Base-by-base conservation (phyloP, 2,797 vertebrate genomes). In the Eurystomus glaucurus region DNA sequence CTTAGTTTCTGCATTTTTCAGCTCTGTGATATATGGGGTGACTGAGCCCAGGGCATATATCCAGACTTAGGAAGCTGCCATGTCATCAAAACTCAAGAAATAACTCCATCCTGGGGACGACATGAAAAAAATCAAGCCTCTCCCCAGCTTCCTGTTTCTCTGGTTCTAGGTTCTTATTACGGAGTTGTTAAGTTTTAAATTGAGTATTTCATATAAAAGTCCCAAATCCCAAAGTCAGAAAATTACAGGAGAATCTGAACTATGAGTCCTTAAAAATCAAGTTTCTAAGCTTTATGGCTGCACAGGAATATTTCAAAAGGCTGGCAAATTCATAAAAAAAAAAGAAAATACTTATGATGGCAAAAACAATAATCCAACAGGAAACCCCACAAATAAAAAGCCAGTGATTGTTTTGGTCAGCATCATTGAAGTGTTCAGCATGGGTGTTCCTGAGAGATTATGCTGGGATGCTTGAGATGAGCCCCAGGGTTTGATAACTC, bases 1-100 rank as follows among this genome's bases (percentile, higher is more conserved):
- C 90, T 81, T 50, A 25, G 70, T 71, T 92, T 50, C 46, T 90
- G 77, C 22, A 23, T 90, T 94, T 94, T 96, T 83, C 64, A 64
- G 39, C 65, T 60, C 70, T 85, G 41, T 87, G 81, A 95, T 88
- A 17, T 16, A 81, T 66, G 62, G 10, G 39, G 74, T 91, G 93
- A 76, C 33, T 15, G 46, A 92, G 23, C 4, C 26, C 46, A 90
- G 83, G 88, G 74, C 41, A 28, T 4, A 28, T 11, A 69, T 81
- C 74, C 95, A 95, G 76, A 2, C 25, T 84, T 60, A 37, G 79
- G 77, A 81, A 79, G 50, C 61, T 78, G 72, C 70, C 72, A 13
- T 10, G 23, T 29, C 90, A 68, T 84, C 83, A 86, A 48, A 81
- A 81, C 76, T 64, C 45, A 64, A 71, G 80, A 68, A 93, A 51